These are phyloP conservation scores for Xerus rutilus DNA, from an alignment of 2,797 vertebrate genomes.

Conservation along the genomic window DNA sequence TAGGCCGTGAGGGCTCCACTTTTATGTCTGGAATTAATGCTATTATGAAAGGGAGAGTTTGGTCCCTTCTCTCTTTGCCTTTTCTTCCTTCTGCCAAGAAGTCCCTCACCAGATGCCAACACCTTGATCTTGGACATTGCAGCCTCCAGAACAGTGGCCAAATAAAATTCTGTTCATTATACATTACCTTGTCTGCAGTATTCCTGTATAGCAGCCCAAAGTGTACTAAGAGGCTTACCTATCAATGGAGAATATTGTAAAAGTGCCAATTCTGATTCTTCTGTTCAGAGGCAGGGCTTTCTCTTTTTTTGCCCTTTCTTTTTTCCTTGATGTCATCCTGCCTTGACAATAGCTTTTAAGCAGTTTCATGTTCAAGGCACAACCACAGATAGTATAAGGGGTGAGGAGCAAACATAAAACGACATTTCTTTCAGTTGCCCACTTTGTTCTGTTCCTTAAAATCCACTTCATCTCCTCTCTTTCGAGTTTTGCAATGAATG, in stretches of 20 bases:
- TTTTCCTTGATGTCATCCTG: too few species aligned
- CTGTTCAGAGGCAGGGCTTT: rapidly evolving
- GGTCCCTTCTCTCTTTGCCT: background rate
- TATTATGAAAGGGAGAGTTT: background rate
- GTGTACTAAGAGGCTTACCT: background rate
- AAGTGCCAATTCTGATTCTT: background rate
- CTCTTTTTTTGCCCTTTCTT: background rate
- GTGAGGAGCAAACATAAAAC: background rate
- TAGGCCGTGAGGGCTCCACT: background rate
- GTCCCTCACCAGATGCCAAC: background rate
- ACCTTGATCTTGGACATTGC: background rate
- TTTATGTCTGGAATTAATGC: background rate
- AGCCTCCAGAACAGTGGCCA: background rate
- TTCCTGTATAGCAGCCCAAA: background rate
- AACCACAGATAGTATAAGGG: background rate
- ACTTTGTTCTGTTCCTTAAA: background rate
- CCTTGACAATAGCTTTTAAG: background rate
- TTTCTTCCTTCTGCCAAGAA: background rate
- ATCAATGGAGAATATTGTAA: background rate
- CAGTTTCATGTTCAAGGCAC: background rate
- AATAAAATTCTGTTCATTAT: background rate
- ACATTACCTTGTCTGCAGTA: background rate
- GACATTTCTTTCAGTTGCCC: background rate
- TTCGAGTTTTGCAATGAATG: background rate
- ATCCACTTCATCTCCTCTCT: background rate